A percentile compares a stretch with the other conserved stretches of the same genome.
These are phyloP conservation scores for Trigoniulus corallinus DNA, from an alignment of 1,140 invertebrate species.

Conservation along the genomic window DNA sequence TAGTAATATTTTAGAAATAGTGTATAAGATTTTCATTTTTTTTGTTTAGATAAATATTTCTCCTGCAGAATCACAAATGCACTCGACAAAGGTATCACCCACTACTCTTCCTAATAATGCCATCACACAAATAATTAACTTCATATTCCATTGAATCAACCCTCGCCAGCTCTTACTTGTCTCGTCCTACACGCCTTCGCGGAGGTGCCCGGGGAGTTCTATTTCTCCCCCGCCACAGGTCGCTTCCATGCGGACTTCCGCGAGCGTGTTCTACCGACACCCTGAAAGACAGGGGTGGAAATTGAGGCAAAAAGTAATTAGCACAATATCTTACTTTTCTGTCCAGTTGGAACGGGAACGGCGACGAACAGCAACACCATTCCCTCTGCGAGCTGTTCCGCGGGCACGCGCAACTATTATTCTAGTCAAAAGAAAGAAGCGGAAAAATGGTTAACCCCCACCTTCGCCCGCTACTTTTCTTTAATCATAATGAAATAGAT, in stretches of 20 bases:
- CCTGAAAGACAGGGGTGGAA: slow-evolving; percentile 13
- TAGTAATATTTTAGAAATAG: no score
- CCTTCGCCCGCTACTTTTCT: no score
- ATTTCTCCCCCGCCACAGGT: slow-evolving; percentile 12
- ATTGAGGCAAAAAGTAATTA: neutral
- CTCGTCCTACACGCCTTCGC: slow-evolving; percentile 18
- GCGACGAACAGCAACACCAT: slow-evolving; percentile 28
- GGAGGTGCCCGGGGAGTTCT: slow-evolving; percentile 10
- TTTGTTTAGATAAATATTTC: no score
- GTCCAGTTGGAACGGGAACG: slow-evolving; percentile 18
- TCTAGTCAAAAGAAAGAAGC: slow-evolving; percentile 30
- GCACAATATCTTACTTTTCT: slow-evolving; percentile 10
- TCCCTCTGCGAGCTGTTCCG: slow-evolving; percentile 49
- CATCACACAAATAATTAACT: no score
- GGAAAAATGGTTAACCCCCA: no score
- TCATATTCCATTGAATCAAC: no score
- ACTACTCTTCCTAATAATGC: no score
- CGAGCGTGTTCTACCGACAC: slow-evolving; percentile 16
- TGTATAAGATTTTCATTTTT: no score
- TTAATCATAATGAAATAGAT: no score
- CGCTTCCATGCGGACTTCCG: slow-evolving; percentile 14
- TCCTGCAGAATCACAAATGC: neutral
- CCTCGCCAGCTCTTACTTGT: slow-evolving; percentile 23
- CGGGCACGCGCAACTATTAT: slow-evolving; percentile 75
- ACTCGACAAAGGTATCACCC: neutral